These are phyloP conservation scores for Zosterops hypoxanthus DNA, from an alignment of 2,113 vertebrate genomes.

Conservation along the genomic window DNA sequence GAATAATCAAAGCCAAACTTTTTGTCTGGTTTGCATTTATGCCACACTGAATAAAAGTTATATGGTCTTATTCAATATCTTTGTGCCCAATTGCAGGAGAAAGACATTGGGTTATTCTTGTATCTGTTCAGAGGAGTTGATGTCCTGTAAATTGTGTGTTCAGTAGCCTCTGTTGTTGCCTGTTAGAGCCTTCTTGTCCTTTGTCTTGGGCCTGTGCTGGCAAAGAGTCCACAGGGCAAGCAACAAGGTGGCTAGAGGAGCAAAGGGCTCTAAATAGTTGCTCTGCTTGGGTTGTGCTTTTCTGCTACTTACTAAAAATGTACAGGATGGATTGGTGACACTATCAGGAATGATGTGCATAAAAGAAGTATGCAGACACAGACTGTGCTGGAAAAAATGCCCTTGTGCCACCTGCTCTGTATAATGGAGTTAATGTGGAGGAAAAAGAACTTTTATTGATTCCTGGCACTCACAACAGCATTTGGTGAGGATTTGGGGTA, in stretches of 20 bases:
- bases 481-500: neutral
- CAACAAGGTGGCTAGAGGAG: neutral
- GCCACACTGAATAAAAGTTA: neutral
- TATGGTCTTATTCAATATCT: neutral
- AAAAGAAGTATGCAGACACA: neutral
- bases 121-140: neutral
- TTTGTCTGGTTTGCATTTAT: neutral
- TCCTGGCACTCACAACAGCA: conserved; percentile 2
- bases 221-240: neutral
- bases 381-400: neutral
- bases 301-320: neutral
- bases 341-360: neutral
- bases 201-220: neutral
- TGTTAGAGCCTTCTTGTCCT: neutral
- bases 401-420: neutral
- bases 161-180: neutral
- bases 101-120: neutral
- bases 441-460: neutral
- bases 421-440: neutral
- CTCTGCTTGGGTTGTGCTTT: neutral
- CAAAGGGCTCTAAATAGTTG: neutral
- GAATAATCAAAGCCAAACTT: neutral
- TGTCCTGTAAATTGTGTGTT: neutral
- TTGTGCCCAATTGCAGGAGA: neutral
- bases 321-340: neutral